Percentiles rank a stretch among this genome's conserved stretches.
phyloP scores from a whole-genome alignment of 2,113 vertebrate genomes.

The Neogobius melanostomus region DNA sequence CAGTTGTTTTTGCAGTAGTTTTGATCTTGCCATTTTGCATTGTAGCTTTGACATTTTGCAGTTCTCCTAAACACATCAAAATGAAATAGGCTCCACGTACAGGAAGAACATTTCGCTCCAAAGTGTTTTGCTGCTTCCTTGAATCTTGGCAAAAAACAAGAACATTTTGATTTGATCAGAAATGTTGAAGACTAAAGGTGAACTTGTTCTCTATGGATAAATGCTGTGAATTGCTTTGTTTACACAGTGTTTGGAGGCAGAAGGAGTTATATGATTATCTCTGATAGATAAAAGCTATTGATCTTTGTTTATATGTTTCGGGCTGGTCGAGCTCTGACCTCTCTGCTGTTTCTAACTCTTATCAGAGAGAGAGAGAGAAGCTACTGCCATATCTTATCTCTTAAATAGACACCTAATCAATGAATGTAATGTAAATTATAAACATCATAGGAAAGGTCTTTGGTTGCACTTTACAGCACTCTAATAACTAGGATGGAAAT shows the following conservation, averaged over 20 bases:
- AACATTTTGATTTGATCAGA: not conserved
- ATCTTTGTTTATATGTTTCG: slow-evolving; percentile 8
- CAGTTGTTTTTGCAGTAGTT: not conserved
- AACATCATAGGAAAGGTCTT: too few relatives aligned
- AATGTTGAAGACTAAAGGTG: not conserved
- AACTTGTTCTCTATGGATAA: not conserved
- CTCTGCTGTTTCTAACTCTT: not conserved
- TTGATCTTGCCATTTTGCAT: too few relatives aligned
- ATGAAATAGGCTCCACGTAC: not conserved
- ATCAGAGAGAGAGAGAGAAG: not conserved
- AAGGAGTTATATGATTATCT: not conserved
- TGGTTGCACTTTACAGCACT: too few relatives aligned
- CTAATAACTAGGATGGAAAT: too few relatives aligned
- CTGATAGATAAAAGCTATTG: not conserved
- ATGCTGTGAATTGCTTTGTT: not conserved
- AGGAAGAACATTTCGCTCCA: not conserved
- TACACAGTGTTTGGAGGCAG: not conserved
- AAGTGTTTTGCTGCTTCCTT: not conserved
- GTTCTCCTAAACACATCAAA: not conserved
- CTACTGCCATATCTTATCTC: slow-evolving; percentile 9
- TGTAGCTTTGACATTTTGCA: too few relatives aligned
- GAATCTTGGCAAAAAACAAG: not conserved
- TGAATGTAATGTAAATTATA: too few relatives aligned
- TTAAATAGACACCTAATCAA: not conserved
- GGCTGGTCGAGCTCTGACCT: slow-evolving; percentile 6